Evolutionary conservation across 2,113 vertebrate genomes (phyloP).

Genomic region (Fregetta grallaria): DNA sequence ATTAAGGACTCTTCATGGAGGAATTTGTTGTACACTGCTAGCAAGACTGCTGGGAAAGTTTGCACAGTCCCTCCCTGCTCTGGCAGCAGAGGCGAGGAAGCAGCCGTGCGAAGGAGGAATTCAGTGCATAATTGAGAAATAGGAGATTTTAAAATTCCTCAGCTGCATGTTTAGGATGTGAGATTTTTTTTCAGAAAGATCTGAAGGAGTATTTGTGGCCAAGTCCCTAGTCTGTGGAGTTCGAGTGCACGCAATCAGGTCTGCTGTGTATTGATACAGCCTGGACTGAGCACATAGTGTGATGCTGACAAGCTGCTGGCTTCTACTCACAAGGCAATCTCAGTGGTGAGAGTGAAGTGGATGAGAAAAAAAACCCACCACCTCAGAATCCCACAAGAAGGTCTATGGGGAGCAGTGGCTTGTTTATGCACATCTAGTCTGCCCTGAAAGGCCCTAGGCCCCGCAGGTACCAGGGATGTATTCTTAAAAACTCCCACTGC

Average conservation of each 20-base stretch:
- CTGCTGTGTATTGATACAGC: neutral
- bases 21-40: neutral
- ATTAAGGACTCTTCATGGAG: neutral
- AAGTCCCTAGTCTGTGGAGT: neutral
- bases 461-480: neutral
- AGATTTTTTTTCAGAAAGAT: neutral
- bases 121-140: neutral
- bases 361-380: accelerated
- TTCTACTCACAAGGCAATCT: neutral
- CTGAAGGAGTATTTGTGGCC: neutral
- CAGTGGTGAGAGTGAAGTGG: neutral
- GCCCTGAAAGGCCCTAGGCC: neutral
- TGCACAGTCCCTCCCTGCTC: neutral
- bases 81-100: neutral
- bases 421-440: neutral
- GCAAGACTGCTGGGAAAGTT: neutral
- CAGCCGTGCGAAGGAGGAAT: neutral
- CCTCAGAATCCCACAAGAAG: neutral
- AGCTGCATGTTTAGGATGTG: neutral
- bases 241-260: accelerated
- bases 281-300: neutral
- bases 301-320: neutral
- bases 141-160: neutral
- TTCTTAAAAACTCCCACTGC: neutral
- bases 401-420: neutral